phyloP scores from a whole-genome alignment of 2,797 vertebrate genomes.

The Cryptoblepharus egeriae region DNA sequence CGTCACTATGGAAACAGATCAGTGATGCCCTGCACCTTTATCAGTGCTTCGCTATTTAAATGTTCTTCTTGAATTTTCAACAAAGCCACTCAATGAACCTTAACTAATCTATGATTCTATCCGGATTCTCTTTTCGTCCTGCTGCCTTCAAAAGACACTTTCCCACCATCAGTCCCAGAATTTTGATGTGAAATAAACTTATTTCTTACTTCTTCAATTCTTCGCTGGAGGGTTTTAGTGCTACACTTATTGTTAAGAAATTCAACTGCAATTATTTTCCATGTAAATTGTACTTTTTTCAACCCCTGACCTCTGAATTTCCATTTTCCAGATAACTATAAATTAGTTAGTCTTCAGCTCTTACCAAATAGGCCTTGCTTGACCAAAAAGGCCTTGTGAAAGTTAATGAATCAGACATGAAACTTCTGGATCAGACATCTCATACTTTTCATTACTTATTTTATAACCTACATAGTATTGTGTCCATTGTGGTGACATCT shows the following conservation, averaged over 20 bases:
- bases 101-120: constrained; percentile 77
- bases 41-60: constrained; percentile 73
- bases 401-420: no score
- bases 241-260: constrained; percentile 29
- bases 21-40: constrained; percentile 72
- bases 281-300: constrained; percentile 47
- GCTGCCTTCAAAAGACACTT: constrained; percentile 51
- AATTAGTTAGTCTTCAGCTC: constrained; percentile 34
- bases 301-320: constrained; percentile 49
- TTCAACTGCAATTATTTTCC: constrained; percentile 30
- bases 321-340: constrained; percentile 46
- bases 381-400: no score
- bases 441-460: background rate
- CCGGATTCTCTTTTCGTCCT: constrained; percentile 25
- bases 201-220: constrained; percentile 31
- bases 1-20: constrained; percentile 75
- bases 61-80: constrained; percentile 71
- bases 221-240: constrained; percentile 30
- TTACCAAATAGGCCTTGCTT: constrained; percentile 38
- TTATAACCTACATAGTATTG: background rate
- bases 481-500: background rate
- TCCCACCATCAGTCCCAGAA: constrained; percentile 20
- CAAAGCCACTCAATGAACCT: constrained; percentile 79
- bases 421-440: constrained; percentile 19
- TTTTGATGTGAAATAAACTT: constrained; percentile 40